Evolutionary conservation across 2,113 vertebrate species (phyloP).

Genomic region (Actinemys pallida): DNA sequence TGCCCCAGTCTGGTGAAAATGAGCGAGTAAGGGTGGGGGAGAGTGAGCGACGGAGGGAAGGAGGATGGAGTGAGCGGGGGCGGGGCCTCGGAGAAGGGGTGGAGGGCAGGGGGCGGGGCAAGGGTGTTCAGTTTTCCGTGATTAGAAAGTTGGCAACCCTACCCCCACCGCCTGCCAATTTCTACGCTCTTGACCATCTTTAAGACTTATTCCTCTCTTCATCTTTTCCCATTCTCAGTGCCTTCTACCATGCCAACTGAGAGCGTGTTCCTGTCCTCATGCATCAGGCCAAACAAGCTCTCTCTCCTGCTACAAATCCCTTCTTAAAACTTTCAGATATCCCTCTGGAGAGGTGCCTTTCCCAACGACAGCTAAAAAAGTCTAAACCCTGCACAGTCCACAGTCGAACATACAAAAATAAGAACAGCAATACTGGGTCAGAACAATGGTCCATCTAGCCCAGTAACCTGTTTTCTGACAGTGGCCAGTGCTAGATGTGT

Average conservation of each 20-base stretch:
- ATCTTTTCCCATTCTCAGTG: background rate
- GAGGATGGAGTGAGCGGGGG: too few species aligned
- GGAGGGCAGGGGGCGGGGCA: too few species aligned
- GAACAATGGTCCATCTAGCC: too few species aligned
- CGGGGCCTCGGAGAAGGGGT: too few species aligned
- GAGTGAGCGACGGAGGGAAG: too few species aligned
- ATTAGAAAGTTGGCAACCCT: too few species aligned
- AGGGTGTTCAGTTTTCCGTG: too few species aligned
- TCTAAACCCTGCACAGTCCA: background rate
- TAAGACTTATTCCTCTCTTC: background rate
- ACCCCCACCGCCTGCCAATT: background rate
- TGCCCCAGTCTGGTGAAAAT: too few species aligned
- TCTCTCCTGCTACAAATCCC: background rate
- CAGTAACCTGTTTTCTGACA: too few species aligned
- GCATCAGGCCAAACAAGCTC: background rate
- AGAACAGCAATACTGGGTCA: background rate
- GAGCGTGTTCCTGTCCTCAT: background rate
- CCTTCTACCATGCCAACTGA: fast-evolving
- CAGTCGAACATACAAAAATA: background rate
- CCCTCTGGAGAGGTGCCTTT: background rate
- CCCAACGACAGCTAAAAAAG: background rate
- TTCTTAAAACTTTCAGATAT: background rate
- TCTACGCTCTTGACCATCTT: fast-evolving
- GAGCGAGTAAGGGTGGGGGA: too few species aligned
- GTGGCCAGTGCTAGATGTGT: too few species aligned